These are phyloP conservation scores for Gobio gobio DNA, from an alignment of 2,113 vertebrate species.

Conservation along the genomic window DNA sequence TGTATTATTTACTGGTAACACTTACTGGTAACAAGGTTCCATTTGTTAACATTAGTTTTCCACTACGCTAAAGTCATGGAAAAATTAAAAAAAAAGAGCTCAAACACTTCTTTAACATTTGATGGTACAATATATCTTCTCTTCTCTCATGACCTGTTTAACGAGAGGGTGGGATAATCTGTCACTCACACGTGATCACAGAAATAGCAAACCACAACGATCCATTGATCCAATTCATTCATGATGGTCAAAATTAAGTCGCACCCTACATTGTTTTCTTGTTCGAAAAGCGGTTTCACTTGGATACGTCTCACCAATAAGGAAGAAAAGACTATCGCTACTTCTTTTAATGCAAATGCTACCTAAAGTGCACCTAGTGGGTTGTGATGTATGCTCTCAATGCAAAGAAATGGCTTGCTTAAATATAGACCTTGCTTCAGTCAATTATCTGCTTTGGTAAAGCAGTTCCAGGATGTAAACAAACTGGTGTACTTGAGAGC, in stretches of 20 bases:
- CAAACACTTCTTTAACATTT: background rate
- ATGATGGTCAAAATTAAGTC: too few relatives aligned
- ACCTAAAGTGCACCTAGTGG: background rate
- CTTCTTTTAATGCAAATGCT: background rate
- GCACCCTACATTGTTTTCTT: too few relatives aligned
- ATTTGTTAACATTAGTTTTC: background rate
- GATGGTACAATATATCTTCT: background rate
- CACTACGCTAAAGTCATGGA: background rate
- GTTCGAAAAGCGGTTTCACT: too few relatives aligned
- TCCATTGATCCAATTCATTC: too few relatives aligned
- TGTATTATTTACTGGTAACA: background rate
- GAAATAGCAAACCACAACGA: too few relatives aligned
- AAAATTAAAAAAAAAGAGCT: background rate
- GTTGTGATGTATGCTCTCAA: background rate
- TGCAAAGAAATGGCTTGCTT: background rate
- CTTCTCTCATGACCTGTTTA: too few relatives aligned
- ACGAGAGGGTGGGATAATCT: too few relatives aligned
- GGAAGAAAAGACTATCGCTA: too few relatives aligned
- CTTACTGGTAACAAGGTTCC: background rate
- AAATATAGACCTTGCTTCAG: background rate
- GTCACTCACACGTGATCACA: too few relatives aligned
- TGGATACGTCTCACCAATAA: too few relatives aligned
- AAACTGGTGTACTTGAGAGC: constrained; percentile 9
- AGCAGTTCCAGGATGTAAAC: background rate
- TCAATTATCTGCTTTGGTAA: background rate